Base-by-base conservation (phyloP, 2,888 invertebrate species). In the Phlogophora meticulosa region DNA sequence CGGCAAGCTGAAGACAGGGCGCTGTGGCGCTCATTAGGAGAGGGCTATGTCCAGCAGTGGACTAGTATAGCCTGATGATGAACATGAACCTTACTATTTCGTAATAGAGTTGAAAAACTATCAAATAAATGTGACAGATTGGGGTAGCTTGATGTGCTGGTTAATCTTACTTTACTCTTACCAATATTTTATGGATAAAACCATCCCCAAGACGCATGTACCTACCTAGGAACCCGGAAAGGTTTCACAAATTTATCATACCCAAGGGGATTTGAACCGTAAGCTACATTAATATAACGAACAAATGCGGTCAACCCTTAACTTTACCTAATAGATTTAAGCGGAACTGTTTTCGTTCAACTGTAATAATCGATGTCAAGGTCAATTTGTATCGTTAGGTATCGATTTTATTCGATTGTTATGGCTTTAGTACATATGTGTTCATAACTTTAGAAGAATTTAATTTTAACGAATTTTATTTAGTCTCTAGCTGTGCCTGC, bases 231-330 rank as follows among this genome's bases (percentile, higher is more conserved):
- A 45, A 61, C 20, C 61, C 28, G 63, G 64, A 64, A 78, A 59
- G 65, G 68, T 64, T 78, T 66, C 55, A 63, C 28, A 74, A 74
- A 81, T 80, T 56, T 63, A 80, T 68, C 68, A 45, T 52, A 28
- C 57, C 76, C 74, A 49, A 68, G 57, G 28, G 68, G 59, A 57
- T 69, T 67, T 65, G 42, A 66, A 53, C 72, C 66, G 51, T 78
- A 63, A 57, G 61, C 53, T 53, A 52, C 59, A 76, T 70, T 80
- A 75, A 66, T 68, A 65, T 66, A 62, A 70, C 46, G 49, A 52
- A 70, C 56, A 48, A 75, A 72, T 60, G 65, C 67, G 69, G 67
- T 67, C 65, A 60, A 72, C 71, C 76, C 73, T 49, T 58, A 64
- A 74, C 59, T 66, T 45, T 34, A n/a, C 22, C 52, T 72, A 74